Evolutionary conservation across 2,888 invertebrate species (phyloP).

Genomic region (Heliconius aoede): DNA sequence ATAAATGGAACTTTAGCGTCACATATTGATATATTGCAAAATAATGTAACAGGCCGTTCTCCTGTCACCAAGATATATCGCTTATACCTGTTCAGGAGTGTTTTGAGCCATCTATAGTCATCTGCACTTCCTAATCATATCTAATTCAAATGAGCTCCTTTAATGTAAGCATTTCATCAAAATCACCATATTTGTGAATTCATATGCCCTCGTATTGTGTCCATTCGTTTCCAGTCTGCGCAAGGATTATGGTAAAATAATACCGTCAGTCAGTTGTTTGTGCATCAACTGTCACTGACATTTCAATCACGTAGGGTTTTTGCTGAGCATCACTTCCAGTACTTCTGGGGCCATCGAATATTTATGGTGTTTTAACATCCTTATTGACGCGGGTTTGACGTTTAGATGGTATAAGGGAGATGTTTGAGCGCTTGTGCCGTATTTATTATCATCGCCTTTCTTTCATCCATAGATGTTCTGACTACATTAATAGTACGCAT

Average conservation of each 20-base stretch:
- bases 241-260: slow-evolving; percentile 83
- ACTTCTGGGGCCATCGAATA: slow-evolving; percentile 72
- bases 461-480: slow-evolving; percentile 51
- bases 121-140: slow-evolving; percentile 56
- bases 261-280: slow-evolving; percentile 79
- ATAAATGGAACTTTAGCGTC: slow-evolving; percentile 36
- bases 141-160: slow-evolving; percentile 67
- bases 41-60: slow-evolving; percentile 49
- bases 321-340: slow-evolving; percentile 71
- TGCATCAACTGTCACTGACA: slow-evolving; percentile 82
- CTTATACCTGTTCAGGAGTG: slow-evolving; percentile 48
- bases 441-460: slow-evolving; percentile 57
- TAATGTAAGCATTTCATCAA: slow-evolving; percentile 72
- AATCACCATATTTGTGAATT: slow-evolving; percentile 73
- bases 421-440: slow-evolving; percentile 59
- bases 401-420: slow-evolving; percentile 67
- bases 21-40: slow-evolving; percentile 50
- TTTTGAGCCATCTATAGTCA: slow-evolving; percentile 48
- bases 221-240: slow-evolving; percentile 76
- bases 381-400: slow-evolving; percentile 79
- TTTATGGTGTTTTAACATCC: slow-evolving; percentile 81
- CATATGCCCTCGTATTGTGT: slow-evolving; percentile 76
- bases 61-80: slow-evolving; percentile 48
- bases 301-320: slow-evolving; percentile 80
- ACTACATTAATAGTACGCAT: slow-evolving; percentile 39